These are phyloP conservation scores for Coptodon bakossiorum DNA, from an alignment of 2,113 vertebrate genomes.

Conservation along the genomic window DNA sequence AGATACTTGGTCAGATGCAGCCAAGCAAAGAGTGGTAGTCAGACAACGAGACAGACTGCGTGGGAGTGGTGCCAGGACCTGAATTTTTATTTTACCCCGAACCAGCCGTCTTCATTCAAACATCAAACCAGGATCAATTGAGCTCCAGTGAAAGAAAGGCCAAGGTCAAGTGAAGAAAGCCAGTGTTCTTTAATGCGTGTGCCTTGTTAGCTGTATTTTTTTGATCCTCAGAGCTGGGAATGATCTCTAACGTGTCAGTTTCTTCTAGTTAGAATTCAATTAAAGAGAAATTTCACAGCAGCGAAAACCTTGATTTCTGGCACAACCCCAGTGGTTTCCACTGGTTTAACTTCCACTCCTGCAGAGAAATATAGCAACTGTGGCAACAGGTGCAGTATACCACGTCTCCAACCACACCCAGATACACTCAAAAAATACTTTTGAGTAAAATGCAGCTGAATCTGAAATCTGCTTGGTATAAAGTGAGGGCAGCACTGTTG, in stretches of 20 bases:
- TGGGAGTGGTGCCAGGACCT: conserved; percentile 26
- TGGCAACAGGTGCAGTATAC: not conserved
- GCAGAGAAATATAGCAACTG: not conserved
- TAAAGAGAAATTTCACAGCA: not conserved
- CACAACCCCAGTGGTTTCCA: not conserved
- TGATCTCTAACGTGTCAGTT: not conserved
- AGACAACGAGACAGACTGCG: conserved; percentile 42
- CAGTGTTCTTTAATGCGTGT: not conserved
- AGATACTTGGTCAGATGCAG: conserved; percentile 50
- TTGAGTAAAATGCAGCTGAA: not conserved
- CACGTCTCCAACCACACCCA: not conserved
- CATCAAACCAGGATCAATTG: not conserved
- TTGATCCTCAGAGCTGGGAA: not conserved
- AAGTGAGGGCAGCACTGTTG: not conserved
- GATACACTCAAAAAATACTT: not conserved
- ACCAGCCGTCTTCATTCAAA: conserved; percentile 20
- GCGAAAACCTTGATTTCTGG: not conserved
- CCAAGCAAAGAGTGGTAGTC: conserved; percentile 37
- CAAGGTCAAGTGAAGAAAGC: not conserved
- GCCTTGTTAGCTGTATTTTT: not conserved
- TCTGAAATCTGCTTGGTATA: not conserved
- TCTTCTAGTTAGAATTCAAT: not conserved
- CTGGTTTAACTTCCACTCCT: not conserved
- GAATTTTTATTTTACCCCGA: conserved; percentile 42
- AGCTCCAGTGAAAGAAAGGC: not conserved